Evolutionary conservation across 2,888 invertebrate species (phyloP).

Genomic region (Melikaiella ostensackeni): DNA sequence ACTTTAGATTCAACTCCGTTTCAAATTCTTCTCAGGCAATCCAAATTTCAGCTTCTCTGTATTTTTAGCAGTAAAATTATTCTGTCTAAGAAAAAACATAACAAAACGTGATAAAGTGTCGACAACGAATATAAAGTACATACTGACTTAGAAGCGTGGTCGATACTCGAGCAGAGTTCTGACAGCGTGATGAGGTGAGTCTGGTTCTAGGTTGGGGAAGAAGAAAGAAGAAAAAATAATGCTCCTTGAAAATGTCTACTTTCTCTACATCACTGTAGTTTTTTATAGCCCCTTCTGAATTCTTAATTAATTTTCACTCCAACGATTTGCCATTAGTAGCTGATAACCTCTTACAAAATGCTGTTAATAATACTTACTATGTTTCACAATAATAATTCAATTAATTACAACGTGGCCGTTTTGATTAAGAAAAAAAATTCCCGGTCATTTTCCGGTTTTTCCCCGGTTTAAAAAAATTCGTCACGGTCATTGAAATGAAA

Average conservation of each 20-base stretch:
- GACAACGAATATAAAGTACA: slow-evolving; percentile 26
- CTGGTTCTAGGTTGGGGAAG: neutral
- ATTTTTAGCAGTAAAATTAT: neutral
- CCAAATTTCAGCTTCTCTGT: too few relatives aligned
- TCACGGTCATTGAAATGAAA: too few relatives aligned
- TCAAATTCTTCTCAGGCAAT: too few relatives aligned
- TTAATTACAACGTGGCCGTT: too few relatives aligned
- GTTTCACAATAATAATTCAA: neutral
- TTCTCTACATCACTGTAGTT: neutral
- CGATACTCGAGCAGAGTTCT: slow-evolving; percentile 33
- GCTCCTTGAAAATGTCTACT: slow-evolving; percentile 23
- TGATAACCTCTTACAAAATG: neutral
- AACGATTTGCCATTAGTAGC: neutral
- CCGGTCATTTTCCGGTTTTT: too few relatives aligned
- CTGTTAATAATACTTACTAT: neutral
- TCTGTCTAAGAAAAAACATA: neutral
- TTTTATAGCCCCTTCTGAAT: neutral
- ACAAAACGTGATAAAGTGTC: slow-evolving; percentile 32
- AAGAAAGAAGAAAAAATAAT: slow-evolving; percentile 28
- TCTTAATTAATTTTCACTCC: neutral
- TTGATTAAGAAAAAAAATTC: too few relatives aligned
- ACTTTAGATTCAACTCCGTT: too few relatives aligned
- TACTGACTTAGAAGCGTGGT: slow-evolving; percentile 13
- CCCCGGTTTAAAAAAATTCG: too few relatives aligned
- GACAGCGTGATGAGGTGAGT: slow-evolving; percentile 23